Evolutionary conservation across 2,888 invertebrate genomes (phyloP), one percentile per base, ranked within the genome.

Genomic region (Amphipyra tragopoginis): DNA sequence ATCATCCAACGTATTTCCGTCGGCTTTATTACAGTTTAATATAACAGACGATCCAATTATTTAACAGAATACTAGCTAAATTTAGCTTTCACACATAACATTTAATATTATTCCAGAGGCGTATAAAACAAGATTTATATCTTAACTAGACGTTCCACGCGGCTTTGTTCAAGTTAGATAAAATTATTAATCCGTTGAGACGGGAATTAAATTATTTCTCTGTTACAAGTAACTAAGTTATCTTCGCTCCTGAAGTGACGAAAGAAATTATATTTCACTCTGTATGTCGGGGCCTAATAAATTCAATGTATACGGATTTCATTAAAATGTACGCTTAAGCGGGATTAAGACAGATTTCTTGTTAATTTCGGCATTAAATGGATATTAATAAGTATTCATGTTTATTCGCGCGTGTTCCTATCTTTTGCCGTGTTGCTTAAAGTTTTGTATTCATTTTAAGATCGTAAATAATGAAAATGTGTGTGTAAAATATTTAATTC

Each of bases 151-250:
- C 44, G 40, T 63, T 61, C 43, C 61, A 58, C 51, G 42, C 21
- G 40, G 59, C 65, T 52, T 66, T 69, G 72, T 75, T 75, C 62
- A 75, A 77, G 59, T 72, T 53, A 66, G 68, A 77, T 77, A 64
- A 61, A 71, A 77, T 76, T 74, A 77, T 72, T 68, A 75, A 68
- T 64, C 75, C 75, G 67, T 75, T 75, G 72, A 69, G 75, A 56
- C 57, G 42, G 11, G 45, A 59, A 75, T 77, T 66, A 50, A 63
- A 75, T 77, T 66, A 75, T 57, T 49, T 57, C 74, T 65, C 42
- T 58, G 58, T 56, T 48, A 47, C 42, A 15, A 44, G 68, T 75
- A 77, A 76, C 54, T 39, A 48, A 67, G 70, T 74, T 70, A 71
- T 52, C 34, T 21, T 42, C 47, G 59, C 58, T 43, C 39, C 58